Evolutionary conservation across 1,140 invertebrate genomes (phyloP), one percentile per base, ranked within the genome.

Genomic region (Orchesella cincta): DNA sequence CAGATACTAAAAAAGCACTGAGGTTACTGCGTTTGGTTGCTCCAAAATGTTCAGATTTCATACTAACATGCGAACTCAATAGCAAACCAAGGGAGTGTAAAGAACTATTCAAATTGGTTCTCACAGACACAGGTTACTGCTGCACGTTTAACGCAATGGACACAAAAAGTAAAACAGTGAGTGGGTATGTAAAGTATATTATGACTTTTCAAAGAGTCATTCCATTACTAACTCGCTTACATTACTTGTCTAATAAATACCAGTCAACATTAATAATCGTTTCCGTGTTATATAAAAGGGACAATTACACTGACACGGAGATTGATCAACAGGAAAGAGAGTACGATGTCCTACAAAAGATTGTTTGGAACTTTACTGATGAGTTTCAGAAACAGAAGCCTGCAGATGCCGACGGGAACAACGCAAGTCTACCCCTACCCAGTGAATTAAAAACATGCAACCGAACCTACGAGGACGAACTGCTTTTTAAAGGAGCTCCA

Each of bases 101-200:
- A 18, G 57, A 77, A 18, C 20, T 81, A 18, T 81, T 81, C 67
- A 78, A 78, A 29, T 39, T 80, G 29, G 79, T 80, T 26, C 64
- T 81, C 1, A 81, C 80, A 1, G 80, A 81, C 52, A 75, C 79
- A n/a, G 80, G 80, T 28, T 81, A 81, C 52, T 81, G 80, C 51
- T 81, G 80, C 39, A 80, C 70, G 14, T 81, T 81, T 64, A 81
- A 81, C 67, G 73, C 80, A 5, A 81, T 78, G 33, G 62, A 67
- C 62, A 33, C 62, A 31, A 67, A 67, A 31, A 67, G 62, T 23
- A 67, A 67, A 31, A 33, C 33, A 12, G 62, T 67, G 5, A 67
- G 23, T n/a, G 62, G 31, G 62, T 67, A 67, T 31, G 31, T 31
- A 26, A 14, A n/a, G n/a, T n/a, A n/a, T n/a, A n/a, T n/a, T n/a